Evolutionary conservation across 2,113 vertebrate genomes (phyloP).

Genomic region (Chamaetylas fuelleborni): DNA sequence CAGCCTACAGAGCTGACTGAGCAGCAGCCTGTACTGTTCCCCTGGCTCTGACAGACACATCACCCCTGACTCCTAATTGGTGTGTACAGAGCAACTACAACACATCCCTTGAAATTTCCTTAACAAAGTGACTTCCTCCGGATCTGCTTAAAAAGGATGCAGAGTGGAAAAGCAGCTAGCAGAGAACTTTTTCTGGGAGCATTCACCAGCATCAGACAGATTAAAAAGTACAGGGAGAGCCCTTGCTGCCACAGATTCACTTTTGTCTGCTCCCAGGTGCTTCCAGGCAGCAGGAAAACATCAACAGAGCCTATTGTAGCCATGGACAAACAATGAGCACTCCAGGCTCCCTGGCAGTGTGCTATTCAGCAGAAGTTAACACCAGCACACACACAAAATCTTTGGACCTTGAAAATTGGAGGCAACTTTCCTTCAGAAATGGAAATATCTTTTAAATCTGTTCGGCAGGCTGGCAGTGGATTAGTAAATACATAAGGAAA

Average conservation of each 20-base stretch:
- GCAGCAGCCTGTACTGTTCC: not conserved
- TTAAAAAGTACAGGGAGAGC: not conserved
- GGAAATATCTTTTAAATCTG: not conserved
- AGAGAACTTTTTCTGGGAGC: not conserved
- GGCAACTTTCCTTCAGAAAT: constrained; percentile 17
- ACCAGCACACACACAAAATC: not conserved
- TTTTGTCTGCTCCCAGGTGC: not conserved
- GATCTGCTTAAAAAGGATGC: not conserved
- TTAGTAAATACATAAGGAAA: not conserved
- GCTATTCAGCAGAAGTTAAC: not conserved
- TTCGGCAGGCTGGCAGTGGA: not conserved
- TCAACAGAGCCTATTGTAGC: not conserved
- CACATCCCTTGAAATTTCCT: not conserved
- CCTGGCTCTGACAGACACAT: not conserved
- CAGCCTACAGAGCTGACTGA: not conserved
- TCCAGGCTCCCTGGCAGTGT: not conserved
- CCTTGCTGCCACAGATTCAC: not conserved
- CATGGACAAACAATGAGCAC: not conserved
- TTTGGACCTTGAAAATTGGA: not conserved
- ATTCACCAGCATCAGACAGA: not conserved
- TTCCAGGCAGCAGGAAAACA: constrained; percentile 2
- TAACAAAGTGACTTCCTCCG: not conserved
- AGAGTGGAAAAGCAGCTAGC: not conserved
- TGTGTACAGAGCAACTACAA: not conserved
- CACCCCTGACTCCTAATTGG: not conserved